Evolutionary conservation across 2,797 vertebrate species (phyloP), one percentile per base, ranked within the genome.

Genomic region (Naso thynnoides): DNA sequence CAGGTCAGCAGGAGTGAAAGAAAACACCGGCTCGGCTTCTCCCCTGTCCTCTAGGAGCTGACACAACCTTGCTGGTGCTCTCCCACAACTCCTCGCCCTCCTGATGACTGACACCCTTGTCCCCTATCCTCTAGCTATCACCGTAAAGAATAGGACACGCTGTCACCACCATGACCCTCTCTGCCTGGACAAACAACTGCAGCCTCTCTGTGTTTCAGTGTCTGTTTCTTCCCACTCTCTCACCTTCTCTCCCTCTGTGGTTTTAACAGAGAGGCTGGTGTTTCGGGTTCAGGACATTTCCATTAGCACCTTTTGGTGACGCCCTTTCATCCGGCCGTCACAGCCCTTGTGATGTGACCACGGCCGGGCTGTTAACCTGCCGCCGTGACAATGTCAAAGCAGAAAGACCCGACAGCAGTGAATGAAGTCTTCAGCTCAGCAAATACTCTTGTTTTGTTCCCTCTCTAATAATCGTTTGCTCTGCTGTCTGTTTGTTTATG

Each of bases 231-330:
- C 60, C 72, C 38, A 11, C 62, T 24, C 73, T 61, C 77, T 75
- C 58, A 64, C 75, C 66, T 69, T 61, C 49, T 56, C 52, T 36
- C 14, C 36, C 48, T 60, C 33, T 50, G 62, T 56, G 53, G 48
- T 61, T 78, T 76, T 70, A 60, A 77, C 81, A 74, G 63, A 59
- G 47, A 52, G 65, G 38, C 73, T 64, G 74, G 47, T 62, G 64
- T 87, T 81, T 86, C 78, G 68, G 79, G 50, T 74, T 83, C 66
- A 82, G 78, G 78, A 82, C 27, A 16, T 91, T 88, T 91, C 85
- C 83, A 84, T 90, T 90, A 84, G 76, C 89, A 92, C 91, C 87
- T 93, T 91, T 87, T 74, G 86, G 88, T 72, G 63, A 84, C 73
- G 69, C 65, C 69, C 83, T 90, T 89, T 91, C 79, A 92, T 89